Percentiles rank a stretch among this genome's conserved stretches.
Evolutionary conservation across 2,888 invertebrate species (phyloP).

Genomic region (Apamea monoglypha): DNA sequence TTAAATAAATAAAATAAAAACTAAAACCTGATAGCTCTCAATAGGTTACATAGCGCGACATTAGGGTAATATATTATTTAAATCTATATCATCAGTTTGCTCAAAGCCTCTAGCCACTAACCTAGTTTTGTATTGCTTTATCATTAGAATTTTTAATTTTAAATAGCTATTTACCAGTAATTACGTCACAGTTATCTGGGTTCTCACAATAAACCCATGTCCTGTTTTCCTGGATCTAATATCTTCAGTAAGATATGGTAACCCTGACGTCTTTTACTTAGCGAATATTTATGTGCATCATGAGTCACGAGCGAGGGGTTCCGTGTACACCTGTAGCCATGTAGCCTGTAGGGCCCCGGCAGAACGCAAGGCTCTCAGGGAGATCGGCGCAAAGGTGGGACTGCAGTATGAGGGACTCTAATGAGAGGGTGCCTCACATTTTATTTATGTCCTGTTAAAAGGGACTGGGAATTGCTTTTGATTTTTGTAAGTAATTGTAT

Average conservation of each 20-base stretch:
- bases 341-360: neutral
- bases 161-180: too few relatives aligned
- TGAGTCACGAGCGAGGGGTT: conserved; percentile 19
- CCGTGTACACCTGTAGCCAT: conserved; percentile 24
- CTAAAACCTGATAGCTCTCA: neutral
- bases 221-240: neutral
- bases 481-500: conserved; percentile 24
- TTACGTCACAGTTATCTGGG: too few relatives aligned
- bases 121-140: too few relatives aligned
- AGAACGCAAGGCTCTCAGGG: neutral
- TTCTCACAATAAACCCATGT: too few relatives aligned
- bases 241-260: neutral
- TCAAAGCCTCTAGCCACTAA: too few relatives aligned
- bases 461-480: conserved; percentile 7
- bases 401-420: conserved; percentile 33
- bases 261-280: conserved; percentile 26
- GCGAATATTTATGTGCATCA: conserved; percentile 50
- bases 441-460: conserved; percentile 37
- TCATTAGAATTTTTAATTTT: too few relatives aligned
- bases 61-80: neutral
- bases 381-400: conserved; percentile 4
- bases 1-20: too few relatives aligned
- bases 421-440: conserved; percentile 28
- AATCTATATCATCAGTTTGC: too few relatives aligned
- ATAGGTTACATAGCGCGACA: neutral